Evolutionary conservation across 2,797 vertebrate species (phyloP).

Genomic region (Poeciliopsis presidionis): DNA sequence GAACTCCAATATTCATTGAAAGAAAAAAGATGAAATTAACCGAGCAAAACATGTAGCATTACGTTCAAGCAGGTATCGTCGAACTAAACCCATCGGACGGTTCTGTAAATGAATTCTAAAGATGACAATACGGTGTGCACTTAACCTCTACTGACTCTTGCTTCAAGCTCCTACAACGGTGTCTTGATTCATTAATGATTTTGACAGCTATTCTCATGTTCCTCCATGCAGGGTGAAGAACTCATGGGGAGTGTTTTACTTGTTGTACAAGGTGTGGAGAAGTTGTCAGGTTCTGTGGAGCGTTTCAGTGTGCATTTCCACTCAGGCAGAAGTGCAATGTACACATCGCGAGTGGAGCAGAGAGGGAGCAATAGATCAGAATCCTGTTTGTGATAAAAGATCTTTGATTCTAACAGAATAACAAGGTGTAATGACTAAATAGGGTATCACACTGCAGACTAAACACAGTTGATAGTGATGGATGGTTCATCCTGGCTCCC

Average conservation of each 20-base stretch:
- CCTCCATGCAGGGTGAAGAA: neutral
- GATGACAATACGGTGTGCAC: neutral
- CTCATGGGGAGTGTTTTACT: neutral
- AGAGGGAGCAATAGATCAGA: neutral
- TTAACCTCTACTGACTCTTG: neutral
- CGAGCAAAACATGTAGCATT: neutral
- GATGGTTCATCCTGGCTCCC: neutral
- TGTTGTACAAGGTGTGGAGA: constrained; percentile 1
- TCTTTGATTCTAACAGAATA: neutral
- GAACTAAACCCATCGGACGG: neutral
- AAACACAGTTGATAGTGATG: neutral
- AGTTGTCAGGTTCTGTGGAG: constrained; percentile 3
- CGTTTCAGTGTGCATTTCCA: neutral
- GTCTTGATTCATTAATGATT: neutral
- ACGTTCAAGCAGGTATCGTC: neutral
- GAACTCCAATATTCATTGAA: neutral
- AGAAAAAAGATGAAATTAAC: neutral
- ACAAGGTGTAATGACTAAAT: neutral
- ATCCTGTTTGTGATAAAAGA: neutral
- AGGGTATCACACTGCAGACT: neutral
- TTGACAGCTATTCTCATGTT: constrained; percentile 2
- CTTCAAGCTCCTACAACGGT: neutral
- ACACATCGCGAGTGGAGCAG: neutral
- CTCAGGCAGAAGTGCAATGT: neutral
- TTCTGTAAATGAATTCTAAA: neutral